A percentile compares a stretch with the other conserved stretches of the same genome.
Evolutionary conservation across 2,888 invertebrate species (phyloP).

Genomic region (Gymnosoma rotundatum): DNA sequence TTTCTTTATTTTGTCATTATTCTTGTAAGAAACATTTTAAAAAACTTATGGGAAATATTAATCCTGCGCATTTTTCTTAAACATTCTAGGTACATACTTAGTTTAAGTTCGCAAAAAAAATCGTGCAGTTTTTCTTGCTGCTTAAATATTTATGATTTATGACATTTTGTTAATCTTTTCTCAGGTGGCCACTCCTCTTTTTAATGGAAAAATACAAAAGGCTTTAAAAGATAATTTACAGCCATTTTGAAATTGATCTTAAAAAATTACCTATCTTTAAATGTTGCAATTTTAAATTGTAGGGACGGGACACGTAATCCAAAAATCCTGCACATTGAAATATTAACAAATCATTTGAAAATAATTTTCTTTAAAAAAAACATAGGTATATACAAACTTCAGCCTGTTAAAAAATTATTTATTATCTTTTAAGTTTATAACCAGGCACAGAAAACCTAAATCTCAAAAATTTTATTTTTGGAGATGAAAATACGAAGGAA

Average conservation of each 20-base stretch:
- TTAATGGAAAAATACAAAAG: not conserved
- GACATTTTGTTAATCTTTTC: slow-evolving; percentile 40
- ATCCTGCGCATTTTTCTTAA: not conserved
- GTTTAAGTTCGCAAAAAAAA: not conserved
- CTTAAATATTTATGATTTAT: slow-evolving; percentile 37
- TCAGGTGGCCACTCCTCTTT: slow-evolving; percentile 37
- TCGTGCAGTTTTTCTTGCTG: not conserved
- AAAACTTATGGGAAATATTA: not conserved
- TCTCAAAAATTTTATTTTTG: too few relatives aligned
- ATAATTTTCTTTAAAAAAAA: too few relatives aligned
- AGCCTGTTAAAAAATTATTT: too few relatives aligned
- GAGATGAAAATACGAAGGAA: too few relatives aligned
- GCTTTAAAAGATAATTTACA: not conserved
- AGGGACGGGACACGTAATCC: too few relatives aligned
- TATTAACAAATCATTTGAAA: too few relatives aligned
- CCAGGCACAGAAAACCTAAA: too few relatives aligned
- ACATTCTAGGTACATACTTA: not conserved
- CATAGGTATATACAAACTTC: too few relatives aligned
- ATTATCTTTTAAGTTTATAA: too few relatives aligned
- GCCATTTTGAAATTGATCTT: not conserved
- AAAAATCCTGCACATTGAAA: too few relatives aligned
- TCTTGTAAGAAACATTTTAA: slow-evolving; percentile 9
- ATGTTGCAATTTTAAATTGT: too few relatives aligned
- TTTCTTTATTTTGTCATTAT: not conserved
- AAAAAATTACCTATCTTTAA: too few relatives aligned